phyloP scores from a whole-genome alignment of 2,797 vertebrate species.

The Coccyzus lansbergi region DNA sequence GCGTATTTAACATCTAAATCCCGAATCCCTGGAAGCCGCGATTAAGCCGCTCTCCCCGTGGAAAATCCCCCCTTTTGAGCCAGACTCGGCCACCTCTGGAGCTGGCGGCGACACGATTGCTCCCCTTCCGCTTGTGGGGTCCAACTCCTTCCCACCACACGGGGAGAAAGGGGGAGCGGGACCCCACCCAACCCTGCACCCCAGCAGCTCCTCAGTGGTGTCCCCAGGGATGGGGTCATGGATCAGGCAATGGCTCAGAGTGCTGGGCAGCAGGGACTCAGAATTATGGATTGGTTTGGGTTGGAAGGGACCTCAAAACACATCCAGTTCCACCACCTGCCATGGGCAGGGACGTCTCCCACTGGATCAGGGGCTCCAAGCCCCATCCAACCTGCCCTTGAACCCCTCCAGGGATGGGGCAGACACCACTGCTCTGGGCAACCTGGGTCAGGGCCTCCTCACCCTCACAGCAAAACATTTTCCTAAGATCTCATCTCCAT shows the following conservation, averaged over 20 bases:
- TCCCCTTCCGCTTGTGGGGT: neutral
- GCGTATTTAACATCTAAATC: slow-evolving; percentile 36
- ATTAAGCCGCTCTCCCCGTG: neutral
- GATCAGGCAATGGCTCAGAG: neutral
- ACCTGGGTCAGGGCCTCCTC: no score
- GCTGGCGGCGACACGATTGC: accelerated
- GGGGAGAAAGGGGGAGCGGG: neutral
- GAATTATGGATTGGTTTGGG: no score
- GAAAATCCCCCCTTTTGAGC: neutral
- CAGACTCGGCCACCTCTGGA: neutral
- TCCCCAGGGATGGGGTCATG: neutral
- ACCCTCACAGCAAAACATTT: no score
- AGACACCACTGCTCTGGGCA: no score
- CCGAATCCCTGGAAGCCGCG: slow-evolving; percentile 1
- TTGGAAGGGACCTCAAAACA: no score
- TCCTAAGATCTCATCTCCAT: no score
- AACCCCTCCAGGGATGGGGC: no score
- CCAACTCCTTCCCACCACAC: neutral
- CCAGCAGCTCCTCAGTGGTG: accelerated
- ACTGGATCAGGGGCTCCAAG: no score
- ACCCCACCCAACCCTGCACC: accelerated
- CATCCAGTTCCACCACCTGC: no score
- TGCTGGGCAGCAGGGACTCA: accelerated
- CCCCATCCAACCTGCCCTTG: no score
- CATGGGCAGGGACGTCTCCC: no score